These are phyloP conservation scores for Drosophila willistoni DNA, from an alignment of 1,140 invertebrate species.

Conservation along the genomic window DNA sequence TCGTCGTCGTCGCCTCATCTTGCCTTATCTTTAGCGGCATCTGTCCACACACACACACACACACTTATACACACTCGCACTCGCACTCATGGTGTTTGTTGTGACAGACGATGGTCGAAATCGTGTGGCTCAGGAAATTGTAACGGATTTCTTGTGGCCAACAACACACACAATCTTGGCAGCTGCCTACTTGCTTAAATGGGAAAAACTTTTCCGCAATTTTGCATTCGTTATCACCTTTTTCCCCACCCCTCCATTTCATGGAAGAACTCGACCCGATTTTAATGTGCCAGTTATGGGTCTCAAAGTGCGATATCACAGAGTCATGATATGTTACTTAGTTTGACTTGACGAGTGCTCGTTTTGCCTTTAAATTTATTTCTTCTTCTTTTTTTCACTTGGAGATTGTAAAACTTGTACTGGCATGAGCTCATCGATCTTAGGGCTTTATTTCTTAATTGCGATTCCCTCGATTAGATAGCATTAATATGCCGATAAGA, in stretches of 20 bases:
- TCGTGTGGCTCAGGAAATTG: slow-evolving; percentile 49
- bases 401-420: slow-evolving; percentile 14
- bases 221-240: slow-evolving; percentile 76
- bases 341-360: not conserved
- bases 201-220: slow-evolving; percentile 63
- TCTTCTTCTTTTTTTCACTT: not conserved
- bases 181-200: slow-evolving; percentile 33
- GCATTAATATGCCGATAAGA: slow-evolving; percentile 4
- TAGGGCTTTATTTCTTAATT: not conserved
- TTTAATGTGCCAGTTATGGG: slow-evolving; percentile 65
- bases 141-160: slow-evolving; percentile 45
- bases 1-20: slow-evolving; percentile 19
- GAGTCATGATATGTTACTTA: slow-evolving; percentile 48
- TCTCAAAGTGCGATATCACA: slow-evolving; percentile 60
- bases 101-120: slow-evolving; percentile 48
- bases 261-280: slow-evolving; percentile 23
- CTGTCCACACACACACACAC: slow-evolving; percentile 1
- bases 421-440: slow-evolving; percentile 39
- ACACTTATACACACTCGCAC: not conserved
- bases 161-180: slow-evolving; percentile 27
- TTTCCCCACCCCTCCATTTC: not conserved
- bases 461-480: slow-evolving; percentile 28
- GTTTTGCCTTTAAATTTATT: not conserved
- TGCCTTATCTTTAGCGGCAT: slow-evolving; percentile 27
- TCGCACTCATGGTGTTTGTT: slow-evolving; percentile 41